Evolutionary conservation across 30 jellyfish, hydroid and myxozoan species (phyloP), one percentile per base, ranked within the genome.

Genomic region (Aurelia aurita): DNA sequence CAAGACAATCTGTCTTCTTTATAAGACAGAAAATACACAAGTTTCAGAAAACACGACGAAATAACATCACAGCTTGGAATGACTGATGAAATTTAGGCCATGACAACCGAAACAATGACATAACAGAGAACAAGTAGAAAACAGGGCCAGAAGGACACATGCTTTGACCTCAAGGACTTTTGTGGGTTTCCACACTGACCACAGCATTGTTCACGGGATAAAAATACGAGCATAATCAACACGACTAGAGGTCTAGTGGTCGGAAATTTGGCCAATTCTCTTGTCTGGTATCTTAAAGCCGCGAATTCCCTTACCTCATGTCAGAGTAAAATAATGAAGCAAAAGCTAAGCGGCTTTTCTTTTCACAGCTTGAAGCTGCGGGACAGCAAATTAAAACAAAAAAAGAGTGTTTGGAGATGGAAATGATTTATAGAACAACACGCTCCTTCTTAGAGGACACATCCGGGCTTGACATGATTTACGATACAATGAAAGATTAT

Each of bases 111-210:
- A 26, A 34, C 79, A 67, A 67, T 25, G 26, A 67, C 20, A 63
- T 19, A 67, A 18, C 57, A 26, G 47, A 66, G 46, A 18, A 28
- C 79, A 34, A 19, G 59, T 25, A 26, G 5, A 67, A 29, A 26
- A 19, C 61, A 18, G 58, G 25, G 73, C 73, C 47, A 32, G 59
- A 67, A 67, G 55, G 79, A 77, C 88, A 77, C 88, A 77, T 77
- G 88, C 88, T 58, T 75, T 77, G 88, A 77, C 88, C 88, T 77
- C 88, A 77, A 77, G 16, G 79, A 77, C 88, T 77, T 53, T 77
- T 77, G 88, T 64, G 88, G 88, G 88, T 60, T 60, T 77, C 88
- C 88, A 77, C 88, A 77, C 67, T 43, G 60, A 77, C 88, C 88
- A 77, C 88, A 77, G 79, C 72, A 77, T 77, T 77, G 88, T 77